Conservation (phyloP, 2,797 vertebrate genomes). For the Sebastes cheni region DNA sequence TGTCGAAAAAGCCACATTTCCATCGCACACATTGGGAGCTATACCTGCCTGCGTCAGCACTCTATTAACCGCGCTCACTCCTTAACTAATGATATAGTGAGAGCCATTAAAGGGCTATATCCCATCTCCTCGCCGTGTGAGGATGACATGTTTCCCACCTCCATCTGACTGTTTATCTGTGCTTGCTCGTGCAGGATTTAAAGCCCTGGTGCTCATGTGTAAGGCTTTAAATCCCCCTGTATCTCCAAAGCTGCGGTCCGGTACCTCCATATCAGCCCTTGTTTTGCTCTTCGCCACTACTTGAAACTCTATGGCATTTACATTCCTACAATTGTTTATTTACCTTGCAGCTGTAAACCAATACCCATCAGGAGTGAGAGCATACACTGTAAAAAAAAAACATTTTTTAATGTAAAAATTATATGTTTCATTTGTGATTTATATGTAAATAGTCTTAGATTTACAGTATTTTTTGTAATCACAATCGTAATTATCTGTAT, state of each 20-base stretch:
- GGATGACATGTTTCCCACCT: neutral
- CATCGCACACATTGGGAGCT: constrained; percentile 17
- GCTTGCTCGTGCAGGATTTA: neutral
- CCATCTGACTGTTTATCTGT: neutral
- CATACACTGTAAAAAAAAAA: too few relatives aligned
- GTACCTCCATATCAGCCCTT: neutral
- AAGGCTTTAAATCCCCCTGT: neutral
- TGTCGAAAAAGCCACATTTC: constrained; percentile 35
- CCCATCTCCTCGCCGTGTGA: neutral
- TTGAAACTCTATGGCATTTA: neutral
- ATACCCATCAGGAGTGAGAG: neutral
- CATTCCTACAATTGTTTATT: neutral
- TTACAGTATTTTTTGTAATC: too few relatives aligned
- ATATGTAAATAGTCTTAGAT: too few relatives aligned
- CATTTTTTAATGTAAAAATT: too few relatives aligned
- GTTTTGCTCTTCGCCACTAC: neutral
- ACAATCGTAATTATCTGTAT: too few relatives aligned
- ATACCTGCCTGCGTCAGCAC: constrained; percentile 41
- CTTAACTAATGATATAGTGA: constrained; percentile 18
- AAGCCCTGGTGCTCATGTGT: neutral
- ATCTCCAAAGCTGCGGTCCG: neutral
- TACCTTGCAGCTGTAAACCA: neutral
- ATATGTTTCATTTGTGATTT: too few relatives aligned
- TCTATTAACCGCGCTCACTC: constrained; percentile 1
- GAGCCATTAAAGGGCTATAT: constrained; percentile 1